These are phyloP conservation scores for Semnornis frantzii DNA, from an alignment of 2,113 vertebrate genomes.

Conservation along the genomic window DNA sequence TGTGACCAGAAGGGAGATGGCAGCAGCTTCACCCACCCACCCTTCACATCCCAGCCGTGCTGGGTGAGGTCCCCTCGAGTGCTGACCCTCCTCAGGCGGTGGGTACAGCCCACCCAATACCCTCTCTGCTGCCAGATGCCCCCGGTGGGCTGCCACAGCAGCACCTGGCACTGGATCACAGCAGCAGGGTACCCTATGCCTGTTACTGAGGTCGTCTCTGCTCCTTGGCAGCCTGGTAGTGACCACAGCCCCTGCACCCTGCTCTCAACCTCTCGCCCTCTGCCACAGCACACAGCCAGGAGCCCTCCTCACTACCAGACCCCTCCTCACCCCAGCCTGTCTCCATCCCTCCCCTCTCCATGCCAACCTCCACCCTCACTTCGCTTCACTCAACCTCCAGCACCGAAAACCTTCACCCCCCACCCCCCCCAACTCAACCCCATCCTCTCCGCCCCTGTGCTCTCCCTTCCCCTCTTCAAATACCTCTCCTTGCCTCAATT, in stretches of 20 bases:
- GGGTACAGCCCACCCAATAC: rapidly evolving
- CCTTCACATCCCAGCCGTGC: not conserved
- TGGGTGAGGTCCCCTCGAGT: rapidly evolving
- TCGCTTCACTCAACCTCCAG: not conserved
- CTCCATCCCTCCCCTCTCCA: not conserved
- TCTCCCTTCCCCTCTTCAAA: too few relatives aligned
- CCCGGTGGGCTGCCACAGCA: not conserved
- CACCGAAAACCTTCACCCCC: not conserved
- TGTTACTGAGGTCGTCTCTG: not conserved
- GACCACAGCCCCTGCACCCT: not conserved
- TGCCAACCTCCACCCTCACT: not conserved
- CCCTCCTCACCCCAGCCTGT: not conserved
- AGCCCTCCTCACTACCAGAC: not conserved
- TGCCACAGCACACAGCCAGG: not conserved
- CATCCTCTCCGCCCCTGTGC: not conserved
- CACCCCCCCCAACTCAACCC: not conserved
- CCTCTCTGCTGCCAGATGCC: rapidly evolving
- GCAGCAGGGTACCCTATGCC: not conserved
- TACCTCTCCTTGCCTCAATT: not conserved
- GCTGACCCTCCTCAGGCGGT: not conserved
- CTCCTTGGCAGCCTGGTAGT: too few relatives aligned
- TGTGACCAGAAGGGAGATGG: rapidly evolving
- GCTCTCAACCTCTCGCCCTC: too few relatives aligned
- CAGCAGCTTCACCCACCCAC: not conserved
- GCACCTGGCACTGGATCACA: too few relatives aligned